Percentiles rank a stretch among this genome's conserved stretches.
Evolutionary conservation across 2,888 invertebrate genomes (phyloP).

Genomic region (Sialis lutaria): DNA sequence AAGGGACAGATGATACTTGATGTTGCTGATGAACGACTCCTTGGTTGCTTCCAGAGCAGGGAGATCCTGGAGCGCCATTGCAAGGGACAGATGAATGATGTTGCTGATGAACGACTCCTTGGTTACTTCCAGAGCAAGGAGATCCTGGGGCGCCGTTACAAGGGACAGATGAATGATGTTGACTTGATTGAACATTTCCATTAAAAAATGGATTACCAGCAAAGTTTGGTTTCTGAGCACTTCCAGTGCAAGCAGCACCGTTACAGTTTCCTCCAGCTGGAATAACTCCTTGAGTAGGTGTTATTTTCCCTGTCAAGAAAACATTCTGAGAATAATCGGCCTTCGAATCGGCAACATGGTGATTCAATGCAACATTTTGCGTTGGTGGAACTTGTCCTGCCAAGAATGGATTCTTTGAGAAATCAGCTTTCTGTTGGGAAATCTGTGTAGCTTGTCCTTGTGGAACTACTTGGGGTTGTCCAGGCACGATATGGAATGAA

Average conservation of each 20-base stretch:
- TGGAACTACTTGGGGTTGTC: neutral
- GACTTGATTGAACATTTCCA: slow-evolving; percentile 7
- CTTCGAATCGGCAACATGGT: slow-evolving; percentile 1
- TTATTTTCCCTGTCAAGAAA: slow-evolving; percentile 23
- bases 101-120: neutral
- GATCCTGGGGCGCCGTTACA: slow-evolving; percentile 1
- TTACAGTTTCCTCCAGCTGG: slow-evolving; percentile 1
- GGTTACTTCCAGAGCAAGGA: slow-evolving; percentile 2
- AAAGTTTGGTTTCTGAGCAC: slow-evolving; percentile 12
- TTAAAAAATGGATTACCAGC: slow-evolving; percentile 16
- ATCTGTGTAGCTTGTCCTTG: neutral
- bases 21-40: neutral
- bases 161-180: neutral
- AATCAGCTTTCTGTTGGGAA: slow-evolving; percentile 11
- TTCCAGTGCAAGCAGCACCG: neutral
- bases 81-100: neutral
- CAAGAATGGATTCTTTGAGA: slow-evolving; percentile 20
- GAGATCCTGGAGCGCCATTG: neutral
- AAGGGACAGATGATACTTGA: neutral
- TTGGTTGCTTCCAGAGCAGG: slow-evolving; percentile 11
- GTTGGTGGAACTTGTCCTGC: slow-evolving; percentile 15
- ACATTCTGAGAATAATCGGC: slow-evolving; percentile 17
- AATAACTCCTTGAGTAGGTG: neutral
- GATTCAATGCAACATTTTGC: neutral
- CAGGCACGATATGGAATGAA: neutral